phyloP scores from a whole-genome alignment of 2,113 vertebrate species.

The Myiozetetes cayanensis region DNA sequence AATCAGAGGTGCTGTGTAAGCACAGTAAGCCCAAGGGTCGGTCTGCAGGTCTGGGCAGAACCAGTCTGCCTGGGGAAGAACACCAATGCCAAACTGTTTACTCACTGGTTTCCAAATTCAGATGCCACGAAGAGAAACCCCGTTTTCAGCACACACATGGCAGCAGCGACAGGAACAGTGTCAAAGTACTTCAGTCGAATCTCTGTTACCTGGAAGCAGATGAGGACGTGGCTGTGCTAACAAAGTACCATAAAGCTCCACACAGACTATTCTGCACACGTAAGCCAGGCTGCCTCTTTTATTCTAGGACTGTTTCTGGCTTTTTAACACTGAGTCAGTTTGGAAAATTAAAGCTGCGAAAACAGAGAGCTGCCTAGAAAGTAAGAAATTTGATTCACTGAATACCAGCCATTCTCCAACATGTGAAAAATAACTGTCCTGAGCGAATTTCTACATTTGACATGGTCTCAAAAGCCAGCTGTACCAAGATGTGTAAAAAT shows the following conservation, averaged over 20 bases:
- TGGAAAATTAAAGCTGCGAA: neutral
- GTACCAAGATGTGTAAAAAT: neutral
- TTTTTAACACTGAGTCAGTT: neutral
- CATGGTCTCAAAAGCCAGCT: neutral
- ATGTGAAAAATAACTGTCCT: neutral
- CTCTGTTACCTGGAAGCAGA: constrained; percentile 87
- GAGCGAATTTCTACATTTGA: neutral
- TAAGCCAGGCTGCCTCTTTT: neutral
- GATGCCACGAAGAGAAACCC: constrained; percentile 97
- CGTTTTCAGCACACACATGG: constrained; percentile 98
- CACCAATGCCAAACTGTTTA: neutral
- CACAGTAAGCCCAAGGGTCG: neutral
- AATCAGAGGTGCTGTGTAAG: neutral
- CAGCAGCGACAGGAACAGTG: constrained; percentile 93
- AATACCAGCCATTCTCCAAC: neutral
- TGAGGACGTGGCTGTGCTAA: neutral
- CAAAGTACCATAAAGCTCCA: neutral
- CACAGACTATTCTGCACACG: neutral
- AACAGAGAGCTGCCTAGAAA: neutral
- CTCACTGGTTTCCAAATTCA: constrained; percentile 99
- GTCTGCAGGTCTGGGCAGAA: neutral
- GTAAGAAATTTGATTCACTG: neutral
- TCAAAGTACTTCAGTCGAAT: constrained; percentile 98
- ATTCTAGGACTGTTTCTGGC: neutral
- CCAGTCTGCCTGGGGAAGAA: neutral